Evolutionary conservation across 2,113 vertebrate genomes (phyloP), one percentile per base, ranked within the genome.

Genomic region (Ranitomeya imitator): DNA sequence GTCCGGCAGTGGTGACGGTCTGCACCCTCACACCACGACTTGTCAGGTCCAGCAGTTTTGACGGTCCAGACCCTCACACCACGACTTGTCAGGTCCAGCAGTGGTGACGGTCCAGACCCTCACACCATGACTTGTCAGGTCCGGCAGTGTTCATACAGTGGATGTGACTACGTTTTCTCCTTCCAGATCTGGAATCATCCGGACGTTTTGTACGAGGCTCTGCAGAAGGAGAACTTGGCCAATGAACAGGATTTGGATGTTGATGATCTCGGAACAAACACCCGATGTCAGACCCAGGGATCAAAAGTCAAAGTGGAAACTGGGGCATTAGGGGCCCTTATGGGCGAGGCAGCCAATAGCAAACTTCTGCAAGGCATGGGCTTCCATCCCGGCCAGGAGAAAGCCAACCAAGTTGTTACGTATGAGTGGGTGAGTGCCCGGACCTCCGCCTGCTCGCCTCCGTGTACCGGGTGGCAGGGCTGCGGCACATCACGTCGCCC

Each of bases 161-260:
- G 15, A 7, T 11, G 19, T 16, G 7, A 4, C n/a, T 61, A 9
- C 69, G 73, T 52, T 3, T 3, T 14, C 52, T 21, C 69, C 45
- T 57, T 15, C 14, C 55, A 99, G 98, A 99, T 99, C 90, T 99
- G 98, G 98, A 99, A 99, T 93, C 98, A 99, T 92, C 98, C 98
- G 0, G 98, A 99, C 16, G 97, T 99, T 77, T 93, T 99, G 10
- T 98, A 97, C 85, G 98, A 99, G 93, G 95, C 97, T 52, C 93
- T 99, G 80, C 96, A 99, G 92, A 99, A 99, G 91, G 98, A 99
- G 91, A 99, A 95, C 92, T 94, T 98, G 91, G 95, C 97, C 90
- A 99, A 96, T 0, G 98, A 99, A 90, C 98, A 98, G 91, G 98
- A 99, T 92, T 92, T 99, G 69, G 98, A 99, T 85, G 96, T 99